Conservation (phyloP, 2,113 vertebrate genomes). For the cattle (Bos taurus) region DNA sequence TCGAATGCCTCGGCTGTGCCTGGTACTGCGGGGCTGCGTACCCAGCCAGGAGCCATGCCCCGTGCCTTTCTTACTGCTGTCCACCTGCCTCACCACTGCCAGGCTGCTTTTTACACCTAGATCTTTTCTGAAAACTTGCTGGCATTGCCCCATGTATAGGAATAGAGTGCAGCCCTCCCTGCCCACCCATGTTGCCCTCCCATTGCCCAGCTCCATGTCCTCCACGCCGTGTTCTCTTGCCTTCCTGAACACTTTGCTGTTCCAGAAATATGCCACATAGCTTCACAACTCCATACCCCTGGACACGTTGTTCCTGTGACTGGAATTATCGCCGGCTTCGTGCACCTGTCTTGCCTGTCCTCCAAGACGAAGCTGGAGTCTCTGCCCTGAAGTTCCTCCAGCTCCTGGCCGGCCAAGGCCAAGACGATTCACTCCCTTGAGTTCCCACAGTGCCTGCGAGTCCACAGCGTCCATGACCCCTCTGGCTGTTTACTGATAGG, state of each 20-base stretch:
- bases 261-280: not conserved
- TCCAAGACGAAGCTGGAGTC: not conserved
- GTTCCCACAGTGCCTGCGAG: not conserved
- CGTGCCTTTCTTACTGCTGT: not conserved
- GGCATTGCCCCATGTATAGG: accelerated
- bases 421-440: not conserved
- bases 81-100: not conserved
- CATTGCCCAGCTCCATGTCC: accelerated
- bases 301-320: not conserved
- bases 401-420: not conserved
- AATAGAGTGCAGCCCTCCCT: not conserved
- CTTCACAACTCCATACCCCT: not conserved
- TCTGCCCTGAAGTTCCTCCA: not conserved
- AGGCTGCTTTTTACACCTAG: not conserved
- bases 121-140: not conserved
- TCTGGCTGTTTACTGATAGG: not conserved
- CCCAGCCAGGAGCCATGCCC: not conserved
- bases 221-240: not conserved
- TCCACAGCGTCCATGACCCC: not conserved
- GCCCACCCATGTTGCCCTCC: accelerated
- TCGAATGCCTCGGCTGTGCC: not conserved
- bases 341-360: not conserved
- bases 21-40: not conserved
- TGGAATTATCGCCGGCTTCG: not conserved
- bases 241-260: not conserved